Conservation (phyloP, 1,140 invertebrate species). For the Lepidurus arcticus region DNA sequence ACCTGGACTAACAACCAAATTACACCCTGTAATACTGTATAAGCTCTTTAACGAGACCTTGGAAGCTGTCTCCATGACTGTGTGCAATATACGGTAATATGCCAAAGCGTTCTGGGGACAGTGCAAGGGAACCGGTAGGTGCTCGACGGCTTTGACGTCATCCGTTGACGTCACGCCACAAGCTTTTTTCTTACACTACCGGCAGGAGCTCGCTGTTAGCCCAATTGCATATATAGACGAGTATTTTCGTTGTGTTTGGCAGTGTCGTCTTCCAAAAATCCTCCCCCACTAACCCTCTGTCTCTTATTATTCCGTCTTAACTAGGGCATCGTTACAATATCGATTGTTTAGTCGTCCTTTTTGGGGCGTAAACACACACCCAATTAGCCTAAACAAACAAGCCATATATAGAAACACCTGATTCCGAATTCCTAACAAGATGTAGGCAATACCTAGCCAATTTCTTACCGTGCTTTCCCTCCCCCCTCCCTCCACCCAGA, state of each 20-base stretch:
- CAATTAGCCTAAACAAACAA: background rate
- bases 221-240: slow-evolving; percentile 2
- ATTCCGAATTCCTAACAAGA: background rate
- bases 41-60: too few species aligned
- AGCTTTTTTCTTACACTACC: background rate
- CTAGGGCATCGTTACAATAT: background rate
- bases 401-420: background rate
- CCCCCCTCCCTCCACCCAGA: too few species aligned
- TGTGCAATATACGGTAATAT: too few species aligned
- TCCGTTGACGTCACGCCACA: background rate
- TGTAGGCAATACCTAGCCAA: background rate
- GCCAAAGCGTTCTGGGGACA: background rate
- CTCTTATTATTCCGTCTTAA: background rate
- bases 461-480: background rate
- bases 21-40: too few species aligned
- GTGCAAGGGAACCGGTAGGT: background rate
- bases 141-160: background rate
- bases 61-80: too few species aligned
- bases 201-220: background rate
- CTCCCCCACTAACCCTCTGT: background rate
- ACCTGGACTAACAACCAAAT: too few species aligned
- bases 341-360: background rate
- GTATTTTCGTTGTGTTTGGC: background rate
- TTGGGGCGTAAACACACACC: background rate
- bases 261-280: background rate